Conservation (phyloP, 2,797 vertebrate genomes). For the Clarias laeviceps region DNA sequence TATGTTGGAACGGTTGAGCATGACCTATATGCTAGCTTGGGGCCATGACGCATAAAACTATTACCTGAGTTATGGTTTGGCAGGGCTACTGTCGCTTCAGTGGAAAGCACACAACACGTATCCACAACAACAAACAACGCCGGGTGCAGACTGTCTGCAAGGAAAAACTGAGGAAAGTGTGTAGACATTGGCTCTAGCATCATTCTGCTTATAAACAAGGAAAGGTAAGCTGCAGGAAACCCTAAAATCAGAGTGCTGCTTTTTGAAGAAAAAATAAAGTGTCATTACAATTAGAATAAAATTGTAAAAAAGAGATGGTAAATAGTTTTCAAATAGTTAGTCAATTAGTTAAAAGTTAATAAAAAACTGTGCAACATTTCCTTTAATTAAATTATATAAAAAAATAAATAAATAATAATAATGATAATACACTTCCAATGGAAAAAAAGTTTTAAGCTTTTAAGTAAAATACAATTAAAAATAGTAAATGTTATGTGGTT, state of each 20-base stretch:
- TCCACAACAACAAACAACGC: conserved; percentile 58
- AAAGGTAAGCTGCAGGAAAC: conserved; percentile 42
- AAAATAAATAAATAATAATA: neutral
- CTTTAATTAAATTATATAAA: neutral
- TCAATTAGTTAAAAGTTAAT: neutral
- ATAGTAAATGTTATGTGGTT: too few species aligned
- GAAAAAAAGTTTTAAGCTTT: neutral
- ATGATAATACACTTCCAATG: too few species aligned
- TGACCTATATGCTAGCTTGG: conserved; percentile 36
- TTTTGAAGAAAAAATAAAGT: conserved; percentile 1
- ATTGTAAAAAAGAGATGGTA: neutral
- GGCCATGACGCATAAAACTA: conserved; percentile 47
- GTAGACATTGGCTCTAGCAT: conserved; percentile 52
- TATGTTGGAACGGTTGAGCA: conserved; percentile 40
- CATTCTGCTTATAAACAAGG: conserved; percentile 53
- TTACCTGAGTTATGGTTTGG: conserved; percentile 56
- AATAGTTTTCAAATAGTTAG: neutral
- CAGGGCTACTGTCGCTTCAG: conserved; percentile 44
- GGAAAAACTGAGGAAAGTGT: conserved; percentile 57
- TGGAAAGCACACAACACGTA: conserved; percentile 54
- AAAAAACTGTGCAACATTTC: neutral
- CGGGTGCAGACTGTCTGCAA: conserved; percentile 40
- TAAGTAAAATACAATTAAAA: too few species aligned
- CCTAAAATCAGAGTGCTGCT: conserved; percentile 37
- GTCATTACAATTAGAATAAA: neutral